Conservation (phyloP, 2,113 vertebrate species). For the Pelodiscus sinensis region DNA sequence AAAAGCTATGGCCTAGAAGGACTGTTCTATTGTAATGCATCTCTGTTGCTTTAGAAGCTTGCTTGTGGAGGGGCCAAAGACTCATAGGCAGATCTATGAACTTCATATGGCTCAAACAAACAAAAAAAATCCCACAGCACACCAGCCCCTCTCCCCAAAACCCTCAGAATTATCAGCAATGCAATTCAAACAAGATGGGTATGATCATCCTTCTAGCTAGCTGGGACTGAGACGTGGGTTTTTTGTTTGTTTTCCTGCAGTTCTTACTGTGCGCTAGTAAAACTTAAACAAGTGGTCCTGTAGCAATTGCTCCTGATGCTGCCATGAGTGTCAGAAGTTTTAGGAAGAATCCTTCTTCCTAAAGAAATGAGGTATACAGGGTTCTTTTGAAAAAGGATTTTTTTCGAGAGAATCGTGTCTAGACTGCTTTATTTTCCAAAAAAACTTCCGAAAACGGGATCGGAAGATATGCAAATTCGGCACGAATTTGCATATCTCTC, state of each 20-base stretch:
- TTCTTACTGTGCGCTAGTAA: background rate
- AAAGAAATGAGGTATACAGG: no score
- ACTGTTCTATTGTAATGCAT: background rate
- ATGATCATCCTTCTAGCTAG: fast-evolving
- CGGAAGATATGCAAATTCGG: no score
- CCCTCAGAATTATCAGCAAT: background rate
- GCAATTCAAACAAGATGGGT: background rate
- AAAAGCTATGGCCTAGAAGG: background rate
- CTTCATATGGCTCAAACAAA: background rate
- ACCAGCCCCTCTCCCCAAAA: background rate
- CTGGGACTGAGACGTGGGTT: background rate
- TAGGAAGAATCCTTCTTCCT: no score
- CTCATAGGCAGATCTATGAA: background rate
- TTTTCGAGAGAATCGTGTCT: no score
- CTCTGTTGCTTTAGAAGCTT: background rate
- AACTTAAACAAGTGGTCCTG: no score
- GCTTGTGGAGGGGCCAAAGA: background rate
- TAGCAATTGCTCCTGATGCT: background rate
- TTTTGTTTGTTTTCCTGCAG: background rate
- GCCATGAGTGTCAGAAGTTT: background rate
- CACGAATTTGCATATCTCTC: no score
- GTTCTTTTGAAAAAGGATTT: no score
- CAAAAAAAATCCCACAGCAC: background rate
- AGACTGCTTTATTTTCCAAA: no score
- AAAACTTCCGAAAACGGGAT: no score